Conservation (phyloP, 2,797 vertebrate genomes). For the Emydoidea blandingii region DNA sequence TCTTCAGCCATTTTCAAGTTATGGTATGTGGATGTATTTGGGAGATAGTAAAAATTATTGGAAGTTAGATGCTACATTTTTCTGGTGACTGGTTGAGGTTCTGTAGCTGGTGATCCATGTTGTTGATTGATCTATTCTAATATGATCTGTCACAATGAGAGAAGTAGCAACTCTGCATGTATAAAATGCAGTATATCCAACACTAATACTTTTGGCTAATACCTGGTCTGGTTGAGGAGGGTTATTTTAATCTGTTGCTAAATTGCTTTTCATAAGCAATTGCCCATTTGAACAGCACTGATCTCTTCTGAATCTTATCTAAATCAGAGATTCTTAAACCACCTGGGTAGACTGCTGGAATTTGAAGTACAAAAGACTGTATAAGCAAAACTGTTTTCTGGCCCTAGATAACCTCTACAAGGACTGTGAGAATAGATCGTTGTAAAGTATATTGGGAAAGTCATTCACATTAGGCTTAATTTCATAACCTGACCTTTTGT, state of each 20-base stretch:
- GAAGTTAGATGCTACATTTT: not conserved
- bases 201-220: constrained; percentile 2
- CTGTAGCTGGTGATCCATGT: not conserved
- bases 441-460: not conserved
- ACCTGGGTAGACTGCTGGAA: not conserved
- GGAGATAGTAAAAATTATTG: rapidly evolving
- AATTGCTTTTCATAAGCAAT: not conserved
- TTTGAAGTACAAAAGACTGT: not conserved
- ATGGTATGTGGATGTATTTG: not conserved
- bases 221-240: not conserved
- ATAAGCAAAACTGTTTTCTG: constrained; percentile 31
- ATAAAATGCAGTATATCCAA: not conserved
- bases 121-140: not conserved
- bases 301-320: not conserved
- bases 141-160: not conserved
- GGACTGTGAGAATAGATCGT: not conserved
- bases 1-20: not conserved
- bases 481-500: not conserved
- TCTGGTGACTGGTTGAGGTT: not conserved
- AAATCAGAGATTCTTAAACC: not conserved
- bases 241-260: not conserved
- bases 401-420: not conserved
- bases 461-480: not conserved
- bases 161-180: not conserved
- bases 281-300: not conserved